Base-by-base conservation (phyloP, 2,797 vertebrate species). In the Buphagus erythrorhynchus region DNA sequence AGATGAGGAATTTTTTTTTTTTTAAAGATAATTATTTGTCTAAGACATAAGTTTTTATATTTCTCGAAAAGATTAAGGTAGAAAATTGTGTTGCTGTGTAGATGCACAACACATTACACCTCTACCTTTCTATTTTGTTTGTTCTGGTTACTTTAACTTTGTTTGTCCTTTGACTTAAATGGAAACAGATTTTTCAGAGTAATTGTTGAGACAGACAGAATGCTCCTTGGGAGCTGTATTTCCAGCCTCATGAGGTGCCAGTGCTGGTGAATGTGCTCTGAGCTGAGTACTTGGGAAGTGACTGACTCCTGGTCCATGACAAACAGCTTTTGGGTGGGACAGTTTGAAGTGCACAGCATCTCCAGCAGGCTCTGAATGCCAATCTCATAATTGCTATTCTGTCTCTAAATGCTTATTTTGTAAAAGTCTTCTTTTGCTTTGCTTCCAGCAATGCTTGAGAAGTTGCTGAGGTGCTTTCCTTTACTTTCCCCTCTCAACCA, bases 21-120 rank as follows among this genome's bases (percentile, higher is more conserved):
- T 0, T 0, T 9, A 33, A 42, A 26, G 13, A 2, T 5, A 4
- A 26, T 12, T 71, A 24, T 65, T 65, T 78, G 8, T 51, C 16
- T 33, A 26, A 49, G 15, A 5, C 7, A 7, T 24, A 26, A 6
- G 17, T 74, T 52, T 82, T 66, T 29, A 4, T 69, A 33, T 78
- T 72, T 62, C 33, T 82, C 10, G 16, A 38, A 49, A 49, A 51
- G 18, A n/a, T 43, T 36, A 75, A 48, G 8, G 11, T 43, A 58
- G 19, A 65, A 42, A 33, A 78, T 65, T 69, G 14, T 66, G 21
- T 24, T 78, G 38, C 35, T 65, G 3, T 28, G 17, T 42, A 57
- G 33, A 5, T 61, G 10, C 18, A 28, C 19, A 38, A 29, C 22
- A 69, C 1, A 1, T 52, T 57, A 14, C 13, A 28, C 6, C 38